A percentile compares a stretch with the other conserved stretches of the same genome.
phyloP scores from a whole-genome alignment of 2,888 invertebrate species.

The Adineta ricciae region DNA sequence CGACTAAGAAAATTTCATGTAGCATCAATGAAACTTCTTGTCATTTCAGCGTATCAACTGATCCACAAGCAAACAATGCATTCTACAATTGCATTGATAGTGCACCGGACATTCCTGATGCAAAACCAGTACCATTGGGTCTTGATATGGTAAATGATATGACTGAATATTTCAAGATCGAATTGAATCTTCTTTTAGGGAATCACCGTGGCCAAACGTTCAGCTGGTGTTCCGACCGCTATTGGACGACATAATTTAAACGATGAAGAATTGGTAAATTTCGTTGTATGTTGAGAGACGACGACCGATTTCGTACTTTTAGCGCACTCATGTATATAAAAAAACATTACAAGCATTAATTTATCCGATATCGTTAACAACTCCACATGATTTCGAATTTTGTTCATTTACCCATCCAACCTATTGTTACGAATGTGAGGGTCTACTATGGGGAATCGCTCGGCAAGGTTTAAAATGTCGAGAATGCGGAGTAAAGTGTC shows the following conservation, averaged over 20 bases:
- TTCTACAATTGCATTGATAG: conserved; percentile 31
- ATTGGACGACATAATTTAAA: conserved; percentile 25
- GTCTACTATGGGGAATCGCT: conserved; percentile 94
- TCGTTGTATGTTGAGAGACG: too few species aligned
- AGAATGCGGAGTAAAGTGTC: conserved; percentile 97
- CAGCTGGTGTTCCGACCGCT: conserved; percentile 27
- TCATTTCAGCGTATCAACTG: neutral
- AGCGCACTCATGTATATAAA: conserved; percentile 99
- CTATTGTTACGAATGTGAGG: conserved; percentile 98
- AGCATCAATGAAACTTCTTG: too few species aligned
- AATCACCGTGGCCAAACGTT: conserved; percentile 23
- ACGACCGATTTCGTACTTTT: too few species aligned
- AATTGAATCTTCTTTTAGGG: neutral
- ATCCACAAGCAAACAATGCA: conserved; percentile 24
- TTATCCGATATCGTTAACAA: conserved; percentile 96
- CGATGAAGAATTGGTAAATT: conserved; percentile 32
- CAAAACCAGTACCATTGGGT: conserved; percentile 30
- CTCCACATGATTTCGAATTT: conserved; percentile 94
- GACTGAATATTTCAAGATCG: neutral
- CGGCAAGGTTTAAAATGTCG: conserved; percentile 93
- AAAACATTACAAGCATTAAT: conserved; percentile 96
- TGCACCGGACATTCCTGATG: conserved; percentile 32
- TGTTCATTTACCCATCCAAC: conserved; percentile 99
- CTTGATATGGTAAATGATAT: conserved; percentile 26
- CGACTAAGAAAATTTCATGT: too few species aligned